Conservation (phyloP, 2,113 vertebrate genomes). For the Butastur rufipennis region DNA sequence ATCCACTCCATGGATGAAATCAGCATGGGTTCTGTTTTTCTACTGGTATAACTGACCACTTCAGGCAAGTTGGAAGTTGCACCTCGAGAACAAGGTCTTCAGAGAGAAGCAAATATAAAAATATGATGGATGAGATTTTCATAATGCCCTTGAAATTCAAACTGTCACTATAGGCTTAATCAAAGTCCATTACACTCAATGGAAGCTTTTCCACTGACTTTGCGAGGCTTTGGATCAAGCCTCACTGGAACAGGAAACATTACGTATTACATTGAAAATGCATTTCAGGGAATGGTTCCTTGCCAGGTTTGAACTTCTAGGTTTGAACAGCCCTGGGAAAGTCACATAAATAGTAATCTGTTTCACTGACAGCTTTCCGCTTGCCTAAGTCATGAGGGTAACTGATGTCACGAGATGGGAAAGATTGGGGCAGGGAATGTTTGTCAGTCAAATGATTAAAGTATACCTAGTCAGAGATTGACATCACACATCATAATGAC, state of each 20-base stretch:
- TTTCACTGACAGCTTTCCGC: not conserved
- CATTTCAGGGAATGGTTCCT: not conserved
- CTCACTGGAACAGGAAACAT: not conserved
- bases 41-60: not conserved
- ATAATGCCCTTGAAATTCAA: not conserved
- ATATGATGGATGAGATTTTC: not conserved
- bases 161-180: not conserved
- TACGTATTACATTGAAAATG: not conserved
- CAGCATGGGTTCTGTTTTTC: not conserved
- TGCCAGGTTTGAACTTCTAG: not conserved
- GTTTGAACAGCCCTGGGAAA: not conserved
- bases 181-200: not conserved
- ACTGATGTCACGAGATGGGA: not conserved
- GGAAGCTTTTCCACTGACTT: not conserved
- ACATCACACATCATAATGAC: not conserved
- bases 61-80: not conserved
- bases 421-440: not conserved
- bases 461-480: not conserved
- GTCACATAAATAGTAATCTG: not conserved
- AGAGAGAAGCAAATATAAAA: not conserved
- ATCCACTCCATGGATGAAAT: not conserved
- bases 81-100: not conserved
- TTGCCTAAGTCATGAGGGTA: not conserved
- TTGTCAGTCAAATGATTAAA: not conserved
- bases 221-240: not conserved